Evolutionary conservation across 2,113 vertebrate species (phyloP).

Genomic region (Puffinus mauretanicus): DNA sequence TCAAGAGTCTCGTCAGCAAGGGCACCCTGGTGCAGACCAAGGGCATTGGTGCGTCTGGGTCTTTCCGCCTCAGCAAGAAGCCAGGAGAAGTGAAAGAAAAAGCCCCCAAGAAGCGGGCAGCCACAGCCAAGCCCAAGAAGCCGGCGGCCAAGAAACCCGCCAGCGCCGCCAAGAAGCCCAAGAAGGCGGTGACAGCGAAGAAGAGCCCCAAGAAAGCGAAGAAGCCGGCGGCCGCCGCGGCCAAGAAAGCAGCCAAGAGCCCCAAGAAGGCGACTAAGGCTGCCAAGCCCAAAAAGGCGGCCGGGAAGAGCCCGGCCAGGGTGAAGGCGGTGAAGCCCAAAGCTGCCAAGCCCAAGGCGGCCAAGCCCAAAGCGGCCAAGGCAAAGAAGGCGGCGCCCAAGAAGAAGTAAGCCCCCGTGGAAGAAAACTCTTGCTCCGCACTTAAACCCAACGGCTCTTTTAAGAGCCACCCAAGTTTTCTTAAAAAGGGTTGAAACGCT

Average conservation of each 20-base stretch:
- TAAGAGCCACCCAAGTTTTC: slow-evolving; percentile 44
- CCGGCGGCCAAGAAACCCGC: too few species aligned
- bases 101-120: too few species aligned
- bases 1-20: slow-evolving; percentile 71
- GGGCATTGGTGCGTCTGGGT: slow-evolving; percentile 3
- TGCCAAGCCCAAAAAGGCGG: background rate
- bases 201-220: too few species aligned
- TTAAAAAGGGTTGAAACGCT: background rate
- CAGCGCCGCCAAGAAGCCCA: too few species aligned
- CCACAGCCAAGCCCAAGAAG: too few species aligned
- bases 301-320: background rate
- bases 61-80: too few species aligned
- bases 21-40: slow-evolving; percentile 74
- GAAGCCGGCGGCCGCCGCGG: too few species aligned
- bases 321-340: background rate
- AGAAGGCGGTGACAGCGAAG: too few species aligned
- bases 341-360: background rate
- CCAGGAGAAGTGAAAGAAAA: too few species aligned
- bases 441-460: slow-evolving; percentile 65
- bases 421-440: background rate
- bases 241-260: too few species aligned
- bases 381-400: background rate
- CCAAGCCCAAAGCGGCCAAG: background rate
- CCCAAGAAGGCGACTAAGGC: slow-evolving; percentile 12
- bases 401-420: background rate